These are phyloP conservation scores for Brassicogethes aeneus DNA, from an alignment of 2,888 invertebrate genomes.

Conservation along the genomic window DNA sequence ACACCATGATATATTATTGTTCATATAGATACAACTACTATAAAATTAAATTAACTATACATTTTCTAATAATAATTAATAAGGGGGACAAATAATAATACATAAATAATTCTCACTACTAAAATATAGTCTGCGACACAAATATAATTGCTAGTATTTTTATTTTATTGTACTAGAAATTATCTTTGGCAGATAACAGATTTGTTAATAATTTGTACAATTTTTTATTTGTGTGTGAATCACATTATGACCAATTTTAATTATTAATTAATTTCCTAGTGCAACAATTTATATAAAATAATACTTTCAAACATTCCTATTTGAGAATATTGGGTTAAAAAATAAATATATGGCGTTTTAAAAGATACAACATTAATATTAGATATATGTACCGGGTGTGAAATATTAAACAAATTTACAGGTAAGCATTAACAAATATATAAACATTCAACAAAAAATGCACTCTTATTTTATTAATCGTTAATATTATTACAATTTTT, in stretches of 20 bases:
- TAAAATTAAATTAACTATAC: slow-evolving; percentile 1
- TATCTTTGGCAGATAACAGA: neutral
- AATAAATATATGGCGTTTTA: too few relatives aligned
- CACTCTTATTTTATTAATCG: too few relatives aligned
- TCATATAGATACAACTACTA: neutral
- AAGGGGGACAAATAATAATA: neutral
- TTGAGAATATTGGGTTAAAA: too few relatives aligned
- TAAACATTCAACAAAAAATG: slow-evolving; percentile 1
- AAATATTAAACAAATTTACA: slow-evolving; percentile 1
- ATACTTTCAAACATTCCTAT: too few relatives aligned
- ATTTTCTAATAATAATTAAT: neutral
- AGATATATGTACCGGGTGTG: too few relatives aligned
- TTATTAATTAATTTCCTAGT: too few relatives aligned
- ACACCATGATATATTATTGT: neutral
- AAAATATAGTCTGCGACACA: neutral
- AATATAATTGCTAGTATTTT: neutral
- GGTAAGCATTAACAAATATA: neutral
- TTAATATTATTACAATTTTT: too few relatives aligned
- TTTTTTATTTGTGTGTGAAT: neutral
- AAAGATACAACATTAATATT: too few relatives aligned
- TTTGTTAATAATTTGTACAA: neutral
- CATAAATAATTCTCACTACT: slow-evolving; percentile 1
- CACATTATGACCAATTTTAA: neutral
- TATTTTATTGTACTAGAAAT: neutral
- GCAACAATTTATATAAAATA: too few relatives aligned